These are phyloP conservation scores for Lates calcarifer DNA, from an alignment of 2,113 vertebrate genomes.

Conservation along the genomic window DNA sequence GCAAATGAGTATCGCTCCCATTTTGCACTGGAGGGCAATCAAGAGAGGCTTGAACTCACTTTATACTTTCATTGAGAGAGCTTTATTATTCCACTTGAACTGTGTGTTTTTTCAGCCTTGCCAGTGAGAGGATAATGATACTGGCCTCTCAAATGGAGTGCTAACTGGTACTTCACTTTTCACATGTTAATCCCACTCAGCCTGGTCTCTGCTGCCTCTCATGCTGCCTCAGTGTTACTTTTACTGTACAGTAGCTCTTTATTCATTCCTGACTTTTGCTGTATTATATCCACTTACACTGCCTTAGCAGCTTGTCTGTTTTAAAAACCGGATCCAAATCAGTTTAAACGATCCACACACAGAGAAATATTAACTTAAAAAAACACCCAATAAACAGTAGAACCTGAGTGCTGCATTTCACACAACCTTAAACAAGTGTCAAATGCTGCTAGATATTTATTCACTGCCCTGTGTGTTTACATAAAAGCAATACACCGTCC, in stretches of 20 bases:
- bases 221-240: conserved; percentile 45
- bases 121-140: conserved; percentile 79
- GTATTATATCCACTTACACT: not conserved
- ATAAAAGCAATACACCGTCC: not conserved
- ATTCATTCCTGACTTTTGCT: conserved; percentile 40
- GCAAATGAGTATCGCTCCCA: conserved; percentile 59
- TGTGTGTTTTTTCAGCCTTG: conserved; percentile 66
- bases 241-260: conserved; percentile 39
- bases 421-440: not conserved
- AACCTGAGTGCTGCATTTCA: not conserved
- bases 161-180: conserved; percentile 80
- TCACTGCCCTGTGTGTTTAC: not conserved
- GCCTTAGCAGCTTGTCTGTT: conserved; percentile 8
- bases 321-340: not conserved
- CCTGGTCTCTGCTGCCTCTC: conserved; percentile 57
- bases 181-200: conserved; percentile 79
- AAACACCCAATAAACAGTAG: conserved; percentile 9
- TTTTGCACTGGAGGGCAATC: conserved; percentile 73
- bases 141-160: conserved; percentile 76
- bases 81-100: conserved; percentile 83
- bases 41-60: conserved; percentile 81
- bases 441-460: not conserved
- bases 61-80: conserved; percentile 75
- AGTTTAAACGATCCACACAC: not conserved
- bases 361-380: conserved; percentile 3